Base-by-base conservation (phyloP, 2,113 vertebrate species). In the Lota lota region DNA sequence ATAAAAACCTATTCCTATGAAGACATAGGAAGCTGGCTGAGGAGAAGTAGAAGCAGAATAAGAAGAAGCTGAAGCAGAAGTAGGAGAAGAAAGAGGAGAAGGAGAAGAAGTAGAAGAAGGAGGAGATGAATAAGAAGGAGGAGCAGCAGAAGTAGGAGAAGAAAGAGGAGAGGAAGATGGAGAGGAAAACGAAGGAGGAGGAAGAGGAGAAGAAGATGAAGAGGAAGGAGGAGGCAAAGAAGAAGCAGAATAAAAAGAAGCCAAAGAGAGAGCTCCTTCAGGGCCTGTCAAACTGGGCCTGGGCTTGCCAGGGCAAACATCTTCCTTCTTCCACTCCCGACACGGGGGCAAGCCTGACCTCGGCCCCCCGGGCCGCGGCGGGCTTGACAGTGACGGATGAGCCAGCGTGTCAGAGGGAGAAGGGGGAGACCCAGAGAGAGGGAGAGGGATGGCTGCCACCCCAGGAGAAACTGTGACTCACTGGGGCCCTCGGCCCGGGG, bases 401-500 rank as follows among this genome's bases (percentile, higher is more conserved):
- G 85, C 79, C 83, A 84, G 87, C 87, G 85, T 83, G 84, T 87
- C 50, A 69, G 65, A 14, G 62, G 58, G 28, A 67, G 64, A 12
- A 62, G 54, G 36, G 14, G 84, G 81, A 69, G 82, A 84, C 85
- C 81, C 70, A 68, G 36, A 66, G 74, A 82, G 81, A 77, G 67
- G 67, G 65, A 14, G 62, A 54, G 40, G 40, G 40, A 60, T 64
- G 78, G 83, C 78, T 79, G 74, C 82, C 85, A 84, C 75, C 75
- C 77, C 56, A 24, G 77, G 79, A 90, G 85, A 88, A 90, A 91
- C 40, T 87, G 75, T 88, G 89, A 90, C 88, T 90, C 88, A 88
- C 33, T 80, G 76, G 74, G 61, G 20, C 59, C 73, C 72, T 76
- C 67, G 72, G 81, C 78, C 18, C 74, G 58, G 72, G 81, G 81